Base-by-base conservation (phyloP, 2,888 invertebrate species). In the Temnothorax rugatulus region DNA sequence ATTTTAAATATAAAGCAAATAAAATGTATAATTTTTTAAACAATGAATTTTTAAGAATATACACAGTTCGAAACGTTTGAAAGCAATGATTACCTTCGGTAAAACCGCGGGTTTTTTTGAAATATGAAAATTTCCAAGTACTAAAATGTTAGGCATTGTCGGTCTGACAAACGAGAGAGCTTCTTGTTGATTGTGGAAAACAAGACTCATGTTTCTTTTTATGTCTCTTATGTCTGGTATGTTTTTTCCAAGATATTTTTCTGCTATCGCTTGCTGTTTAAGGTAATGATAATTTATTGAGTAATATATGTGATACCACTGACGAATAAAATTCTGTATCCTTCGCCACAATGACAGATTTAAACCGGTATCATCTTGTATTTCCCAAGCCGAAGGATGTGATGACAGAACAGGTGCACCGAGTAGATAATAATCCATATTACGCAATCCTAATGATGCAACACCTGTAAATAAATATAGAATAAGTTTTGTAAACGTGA, bases 311-410 rank as follows among this genome's bases (percentile, higher is more conserved):
- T 82, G 21, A 38, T 68, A 15, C 84, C 82, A 84, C 2, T 44
- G 66, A 9, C 11, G 11, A 5, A 90, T 5, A 38, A 85, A 87
- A 79, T 91, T 89, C 0, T 34, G 50, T 25, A 89, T 34, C 47
- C 91, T 87, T 2, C 59, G 64, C 84, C 87, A 90, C 4, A 90
- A 86, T 3, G 90, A 54, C 15, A 89, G 25, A 81, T 89, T 83
- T 3, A 64, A 21, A 59, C 84, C 85, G 1, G 74, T 79, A 5
- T n/a, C 13, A 21, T 79, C 50, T 15, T 73, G 81, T 54, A 89
- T 61, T 63, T 91, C 89, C 89, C 90, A 90, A 57, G 73, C 82
- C 18, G 91, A 89, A 15, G 85, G 89, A 75, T 90, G 88, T 9
- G 90, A 90, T 18, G 89, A n/a, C 73, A 90, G 38, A 21, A 85